phyloP scores from a whole-genome alignment of 2,113 vertebrate species.

The Ramphastos sulfuratus region DNA sequence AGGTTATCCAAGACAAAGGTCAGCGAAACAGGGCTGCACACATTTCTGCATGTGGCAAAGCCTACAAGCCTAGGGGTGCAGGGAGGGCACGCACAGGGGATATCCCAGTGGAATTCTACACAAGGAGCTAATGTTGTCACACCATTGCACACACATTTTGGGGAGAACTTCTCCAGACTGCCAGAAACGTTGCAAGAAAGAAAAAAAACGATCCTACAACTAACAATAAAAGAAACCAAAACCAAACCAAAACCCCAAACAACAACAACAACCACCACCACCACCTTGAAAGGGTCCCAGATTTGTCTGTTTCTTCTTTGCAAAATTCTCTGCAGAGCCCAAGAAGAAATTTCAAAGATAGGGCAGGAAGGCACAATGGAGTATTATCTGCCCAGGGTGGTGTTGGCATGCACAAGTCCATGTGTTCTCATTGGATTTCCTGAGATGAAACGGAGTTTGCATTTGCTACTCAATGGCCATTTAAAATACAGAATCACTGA shows the following conservation, averaged over 20 bases:
- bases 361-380: neutral
- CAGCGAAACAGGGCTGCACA: neutral
- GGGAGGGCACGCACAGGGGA: fast-evolving
- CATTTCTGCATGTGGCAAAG: fast-evolving
- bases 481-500: neutral
- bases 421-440: neutral
- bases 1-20: neutral
- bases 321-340: neutral
- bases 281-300: neutral
- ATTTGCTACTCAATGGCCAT: neutral
- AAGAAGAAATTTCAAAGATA: neutral
- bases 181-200: neutral
- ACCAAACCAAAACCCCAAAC: no score
- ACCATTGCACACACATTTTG: neutral
- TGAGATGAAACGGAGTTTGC: neutral
- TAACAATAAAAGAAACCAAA: no score
- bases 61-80: fast-evolving
- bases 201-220: neutral
- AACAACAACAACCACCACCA: neutral
- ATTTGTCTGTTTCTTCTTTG: neutral
- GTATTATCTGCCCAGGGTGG: neutral
- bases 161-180: neutral
- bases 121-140: neutral
- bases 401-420: neutral
- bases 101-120: neutral